Evolutionary conservation across 1,140 invertebrate species (phyloP), one percentile per base, ranked within the genome.

Genomic region (Brachionus koreanus): DNA sequence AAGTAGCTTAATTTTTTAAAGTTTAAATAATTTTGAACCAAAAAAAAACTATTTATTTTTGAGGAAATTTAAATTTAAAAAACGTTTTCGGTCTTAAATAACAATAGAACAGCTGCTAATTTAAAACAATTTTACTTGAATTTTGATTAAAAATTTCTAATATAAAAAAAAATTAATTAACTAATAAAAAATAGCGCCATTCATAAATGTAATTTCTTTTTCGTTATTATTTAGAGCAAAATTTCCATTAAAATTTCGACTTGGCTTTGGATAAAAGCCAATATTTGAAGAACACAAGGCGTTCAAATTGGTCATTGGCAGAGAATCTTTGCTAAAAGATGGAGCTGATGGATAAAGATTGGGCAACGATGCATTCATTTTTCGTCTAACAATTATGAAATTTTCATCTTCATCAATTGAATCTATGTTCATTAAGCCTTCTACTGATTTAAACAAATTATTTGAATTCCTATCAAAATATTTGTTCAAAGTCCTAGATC

Each of bases 141-240:
- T 23, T 67, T 35, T 67, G 0, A 67, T n/a, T 67, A 33, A 37
- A 67, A 10, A 33, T 13, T 67, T 16, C 25, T 35, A 35, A 35
- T 33, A 3, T 35, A 67, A 67, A 67, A 57, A 19, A 10, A 35
- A 35, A 35, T 33, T 1, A 35, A 29, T 67, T 67, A 23, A 42
- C 43, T 74, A 74, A 25, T 74, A 74, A 74, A 74, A 46, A 46
- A 74, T 46, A 46, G 69, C 69, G 16, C 69, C 69, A 74, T 74
- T 74, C 23, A 74, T 19, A 29, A 46, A 46, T 9, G 69, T 29
- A 5, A 33, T 25, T 46, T 74, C 69, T 25, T 74, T 74, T 37
- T 72, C 67, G 19, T 42, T 72, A 5, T 74, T 13, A 74, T 46
- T 46, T 0, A 19, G 23, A 46, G 39, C 6, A 43, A 43, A 23